phyloP scores from a whole-genome alignment of 2,113 vertebrate genomes.

The Pelodiscus sinensis region DNA sequence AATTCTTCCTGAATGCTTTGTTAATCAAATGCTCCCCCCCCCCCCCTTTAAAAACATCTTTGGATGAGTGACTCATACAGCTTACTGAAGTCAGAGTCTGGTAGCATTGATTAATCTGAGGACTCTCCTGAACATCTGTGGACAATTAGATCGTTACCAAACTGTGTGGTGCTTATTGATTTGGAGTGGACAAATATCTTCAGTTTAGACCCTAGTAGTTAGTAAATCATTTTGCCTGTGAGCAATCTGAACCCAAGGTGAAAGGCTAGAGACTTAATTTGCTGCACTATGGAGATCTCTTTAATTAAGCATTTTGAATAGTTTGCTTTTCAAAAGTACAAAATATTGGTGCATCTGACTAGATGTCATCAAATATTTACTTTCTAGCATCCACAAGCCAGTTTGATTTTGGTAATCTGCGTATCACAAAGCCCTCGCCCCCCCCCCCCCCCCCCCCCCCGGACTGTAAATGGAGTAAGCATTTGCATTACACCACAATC shows the following conservation, averaged over 20 bases:
- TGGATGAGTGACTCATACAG: background rate
- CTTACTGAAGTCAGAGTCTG: background rate
- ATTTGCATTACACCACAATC: background rate
- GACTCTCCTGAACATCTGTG: slow-evolving; percentile 16
- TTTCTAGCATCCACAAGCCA: background rate
- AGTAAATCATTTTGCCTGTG: background rate
- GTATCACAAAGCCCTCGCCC: background rate
- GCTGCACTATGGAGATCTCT: background rate
- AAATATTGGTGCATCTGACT: background rate
- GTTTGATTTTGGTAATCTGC: background rate
- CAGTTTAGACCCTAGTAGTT: no score
- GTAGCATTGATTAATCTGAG: slow-evolving; percentile 26
- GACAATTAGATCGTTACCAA: slow-evolving; percentile 38
- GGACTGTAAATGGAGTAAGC: background rate
- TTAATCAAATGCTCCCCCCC: background rate
- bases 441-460: no score
- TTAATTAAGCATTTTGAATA: background rate
- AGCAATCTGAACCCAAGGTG: background rate
- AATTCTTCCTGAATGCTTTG: background rate
- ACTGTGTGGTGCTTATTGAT: background rate
- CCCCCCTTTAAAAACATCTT: background rate
- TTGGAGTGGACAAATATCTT: background rate
- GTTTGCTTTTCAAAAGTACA: background rate
- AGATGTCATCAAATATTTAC: background rate
- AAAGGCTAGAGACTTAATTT: background rate